phyloP scores from a whole-genome alignment of 2,113 vertebrate species.

The Atrichornis clamosus region DNA sequence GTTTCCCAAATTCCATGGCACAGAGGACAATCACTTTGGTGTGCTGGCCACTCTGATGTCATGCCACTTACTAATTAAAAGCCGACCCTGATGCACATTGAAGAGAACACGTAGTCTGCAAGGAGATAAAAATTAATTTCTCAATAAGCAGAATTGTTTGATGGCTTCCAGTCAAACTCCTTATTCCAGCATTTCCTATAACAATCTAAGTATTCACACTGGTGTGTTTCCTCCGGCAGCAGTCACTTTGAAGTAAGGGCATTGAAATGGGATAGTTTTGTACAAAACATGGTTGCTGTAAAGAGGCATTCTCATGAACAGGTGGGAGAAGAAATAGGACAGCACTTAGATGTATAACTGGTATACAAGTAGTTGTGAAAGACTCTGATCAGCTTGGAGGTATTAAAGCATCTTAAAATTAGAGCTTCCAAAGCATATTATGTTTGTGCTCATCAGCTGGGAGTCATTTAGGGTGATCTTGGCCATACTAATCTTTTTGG shows the following conservation, averaged over 20 bases:
- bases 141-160: neutral
- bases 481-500: neutral
- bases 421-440: neutral
- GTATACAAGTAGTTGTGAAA: neutral
- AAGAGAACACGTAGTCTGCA: neutral
- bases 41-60: neutral
- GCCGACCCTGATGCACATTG: neutral
- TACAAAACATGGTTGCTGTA: neutral
- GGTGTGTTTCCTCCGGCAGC: neutral
- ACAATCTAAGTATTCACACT: neutral
- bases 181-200: neutral
- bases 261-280: neutral
- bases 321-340: neutral
- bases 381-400: neutral
- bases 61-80: neutral
- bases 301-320: neutral
- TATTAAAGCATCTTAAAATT: conserved; percentile 3
- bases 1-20: neutral
- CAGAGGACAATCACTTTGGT: neutral
- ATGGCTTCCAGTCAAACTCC: neutral
- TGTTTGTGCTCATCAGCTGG: neutral
- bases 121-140: neutral
- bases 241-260: neutral
- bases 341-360: neutral
- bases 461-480: neutral